Base-by-base conservation (phyloP, 2,888 invertebrate species). In the Ditula angustiorana region DNA sequence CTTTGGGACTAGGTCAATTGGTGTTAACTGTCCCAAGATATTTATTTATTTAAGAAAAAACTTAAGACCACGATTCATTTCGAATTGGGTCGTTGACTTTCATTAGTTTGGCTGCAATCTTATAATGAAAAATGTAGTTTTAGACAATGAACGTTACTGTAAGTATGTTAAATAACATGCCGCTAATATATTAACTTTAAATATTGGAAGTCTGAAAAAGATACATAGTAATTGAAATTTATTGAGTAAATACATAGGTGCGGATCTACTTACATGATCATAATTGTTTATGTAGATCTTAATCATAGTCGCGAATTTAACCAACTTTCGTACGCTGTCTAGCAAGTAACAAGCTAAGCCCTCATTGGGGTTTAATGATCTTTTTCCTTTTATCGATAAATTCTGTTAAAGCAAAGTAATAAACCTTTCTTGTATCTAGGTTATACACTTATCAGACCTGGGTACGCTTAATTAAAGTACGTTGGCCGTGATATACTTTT, bases 131-230 rank as follows among this genome's bases (percentile, higher is more conserved):
- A 53, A 44, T 56, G 59, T 64, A 41, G 66, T 59, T 56, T 55
- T 56, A 50, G 50, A 61, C 63, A 64, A 67, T 67, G 68, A 63
- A 59, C 75, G 74, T 78, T 78, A 30, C 68, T 69, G 46, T 74
- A 77, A 76, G 78, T 79, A 78, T 71, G 72, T 79, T 74, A 78
- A 37, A 59, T 58, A n/a, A 33, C 37, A 37, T 26, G 13, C 55
- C 35, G 21, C 37, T 26, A 33, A 30, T 47, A 49, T 55, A 37
- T n/a, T 2, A 1, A 8, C 44, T 44, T 44, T 21, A 1, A 44
- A 21, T 5, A 21, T 44, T 44, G 10, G 21, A 44, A 7, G 2
- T 3, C 1, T 4, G 5, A 30, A 1, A 1, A 5, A 10, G 10
- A 10, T 10, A 10, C 10, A 30, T 30, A 10, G 30, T 13, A 35